Evolutionary conservation across 2,113 vertebrate species (phyloP).

Genomic region (Trichechus manatus): DNA sequence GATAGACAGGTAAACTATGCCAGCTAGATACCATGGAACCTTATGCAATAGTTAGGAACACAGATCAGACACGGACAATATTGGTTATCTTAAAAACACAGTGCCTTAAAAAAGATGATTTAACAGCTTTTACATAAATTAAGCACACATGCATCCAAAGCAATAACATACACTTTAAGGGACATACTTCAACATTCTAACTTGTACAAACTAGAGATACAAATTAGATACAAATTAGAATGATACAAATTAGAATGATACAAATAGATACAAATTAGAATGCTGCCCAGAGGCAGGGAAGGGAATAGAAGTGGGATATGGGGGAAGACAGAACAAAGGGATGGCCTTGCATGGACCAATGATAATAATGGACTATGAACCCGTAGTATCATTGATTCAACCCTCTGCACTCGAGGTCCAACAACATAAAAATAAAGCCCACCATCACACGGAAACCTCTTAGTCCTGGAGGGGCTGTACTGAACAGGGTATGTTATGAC

Average conservation of each 20-base stretch:
- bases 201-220: background rate
- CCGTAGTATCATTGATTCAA: background rate
- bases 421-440: background rate
- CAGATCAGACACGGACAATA: background rate
- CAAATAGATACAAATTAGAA: background rate
- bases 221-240: background rate
- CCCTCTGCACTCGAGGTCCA: background rate
- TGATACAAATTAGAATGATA: background rate
- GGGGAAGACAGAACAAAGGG: background rate
- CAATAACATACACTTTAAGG: background rate
- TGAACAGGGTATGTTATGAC: background rate
- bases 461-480: background rate
- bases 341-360: background rate
- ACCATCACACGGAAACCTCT: background rate
- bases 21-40: background rate
- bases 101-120: background rate
- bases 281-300: background rate
- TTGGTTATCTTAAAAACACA: constrained; percentile 3
- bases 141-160: background rate
- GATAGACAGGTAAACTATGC: background rate
- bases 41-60: background rate
- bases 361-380: no score
- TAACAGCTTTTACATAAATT: constrained; percentile 16
- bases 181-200: background rate
- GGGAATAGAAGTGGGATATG: background rate